These are phyloP conservation scores for Drepana arcuata DNA, from an alignment of 1,140 invertebrate species.

Conservation along the genomic window DNA sequence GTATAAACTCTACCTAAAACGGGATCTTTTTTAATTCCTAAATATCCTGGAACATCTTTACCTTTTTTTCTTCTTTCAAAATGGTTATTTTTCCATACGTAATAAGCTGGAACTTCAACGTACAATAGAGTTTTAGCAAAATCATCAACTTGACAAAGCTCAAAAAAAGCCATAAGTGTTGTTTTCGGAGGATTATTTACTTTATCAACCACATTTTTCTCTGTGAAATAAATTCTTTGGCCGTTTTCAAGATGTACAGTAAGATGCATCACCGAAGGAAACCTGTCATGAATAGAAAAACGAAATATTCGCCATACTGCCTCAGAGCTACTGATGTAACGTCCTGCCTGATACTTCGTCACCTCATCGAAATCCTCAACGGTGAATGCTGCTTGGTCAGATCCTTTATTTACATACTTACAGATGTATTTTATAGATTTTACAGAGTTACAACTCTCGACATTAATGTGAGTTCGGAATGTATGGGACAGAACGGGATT, in stretches of 20 bases:
- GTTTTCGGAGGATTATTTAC: slow-evolving; percentile 21
- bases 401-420: slow-evolving; percentile 14
- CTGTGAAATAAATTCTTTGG: slow-evolving; percentile 21
- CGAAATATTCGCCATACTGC: slow-evolving; percentile 57
- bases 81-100: slow-evolving; percentile 18
- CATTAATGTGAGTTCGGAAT: slow-evolving; percentile 47
- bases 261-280: slow-evolving; percentile 50
- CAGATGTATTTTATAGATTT: slow-evolving; percentile 26
- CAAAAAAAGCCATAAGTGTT: slow-evolving; percentile 25
- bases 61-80: slow-evolving; percentile 21
- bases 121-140: slow-evolving; percentile 23
- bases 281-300: slow-evolving; percentile 54
- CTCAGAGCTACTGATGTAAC: slow-evolving; percentile 37
- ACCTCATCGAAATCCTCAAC: no score
- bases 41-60: slow-evolving; percentile 17
- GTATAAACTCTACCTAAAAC: slow-evolving; percentile 47
- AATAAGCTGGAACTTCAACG: slow-evolving; percentile 22
- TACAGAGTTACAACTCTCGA: slow-evolving; percentile 47
- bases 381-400: slow-evolving; percentile 22
- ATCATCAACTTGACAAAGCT: slow-evolving; percentile 17
- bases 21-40: slow-evolving; percentile 26
- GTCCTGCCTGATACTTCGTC: no score
- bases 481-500: slow-evolving; percentile 34
- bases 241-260: slow-evolving; percentile 24
- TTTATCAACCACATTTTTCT: slow-evolving; percentile 18